phyloP scores from a whole-genome alignment of 2,797 vertebrate genomes.

The Chiroxiphia lanceolata region DNA sequence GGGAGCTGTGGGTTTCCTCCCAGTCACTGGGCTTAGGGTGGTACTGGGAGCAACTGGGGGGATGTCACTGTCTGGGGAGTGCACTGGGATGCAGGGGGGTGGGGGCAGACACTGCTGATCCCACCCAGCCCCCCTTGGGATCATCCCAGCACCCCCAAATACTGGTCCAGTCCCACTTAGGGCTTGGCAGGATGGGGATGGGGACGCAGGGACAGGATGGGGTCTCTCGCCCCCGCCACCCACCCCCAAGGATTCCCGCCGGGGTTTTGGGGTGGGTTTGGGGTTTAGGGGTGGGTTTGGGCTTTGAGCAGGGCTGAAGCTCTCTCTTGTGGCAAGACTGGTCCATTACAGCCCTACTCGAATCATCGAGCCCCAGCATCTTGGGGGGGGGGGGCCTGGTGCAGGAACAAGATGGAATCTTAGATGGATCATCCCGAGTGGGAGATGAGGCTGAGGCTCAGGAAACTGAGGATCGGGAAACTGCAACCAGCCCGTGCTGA shows the following conservation, averaged over 20 bases:
- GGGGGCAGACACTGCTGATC: background rate
- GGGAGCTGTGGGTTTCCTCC: background rate
- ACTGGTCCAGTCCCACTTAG: fast-evolving
- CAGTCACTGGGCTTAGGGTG: background rate
- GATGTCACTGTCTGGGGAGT: fast-evolving
- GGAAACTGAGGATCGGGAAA: background rate
- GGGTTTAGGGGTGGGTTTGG: fast-evolving
- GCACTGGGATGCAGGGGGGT: background rate
- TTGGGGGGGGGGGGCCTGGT: no score
- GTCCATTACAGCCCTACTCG: background rate
- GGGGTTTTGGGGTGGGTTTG: fast-evolving
- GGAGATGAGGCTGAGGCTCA: background rate
- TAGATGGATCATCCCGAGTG: fast-evolving
- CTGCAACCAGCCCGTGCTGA: background rate
- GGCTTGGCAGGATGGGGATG: background rate
- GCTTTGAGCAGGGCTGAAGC: background rate
- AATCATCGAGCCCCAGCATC: fast-evolving
- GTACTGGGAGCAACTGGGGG: background rate
- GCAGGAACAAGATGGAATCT: background rate
- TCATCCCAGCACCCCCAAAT: background rate
- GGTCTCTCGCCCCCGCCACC: fast-evolving
- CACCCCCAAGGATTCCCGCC: background rate
- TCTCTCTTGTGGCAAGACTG: conserved; percentile 32
- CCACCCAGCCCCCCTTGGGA: background rate
- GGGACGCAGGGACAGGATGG: background rate